These are phyloP conservation scores for Plusia festucae DNA, from an alignment of 2,888 invertebrate species.

Conservation along the genomic window DNA sequence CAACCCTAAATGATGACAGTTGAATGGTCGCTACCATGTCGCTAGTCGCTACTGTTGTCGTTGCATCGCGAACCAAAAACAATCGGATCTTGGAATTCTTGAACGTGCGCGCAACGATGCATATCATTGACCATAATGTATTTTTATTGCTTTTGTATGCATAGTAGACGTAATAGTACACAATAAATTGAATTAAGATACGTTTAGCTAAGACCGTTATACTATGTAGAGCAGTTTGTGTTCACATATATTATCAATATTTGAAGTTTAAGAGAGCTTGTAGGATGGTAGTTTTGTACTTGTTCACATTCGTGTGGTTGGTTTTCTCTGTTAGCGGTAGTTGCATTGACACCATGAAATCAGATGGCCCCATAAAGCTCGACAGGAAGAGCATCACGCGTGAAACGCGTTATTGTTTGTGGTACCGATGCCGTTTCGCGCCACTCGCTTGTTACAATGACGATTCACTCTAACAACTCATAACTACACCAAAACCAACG, in stretches of 20 bases:
- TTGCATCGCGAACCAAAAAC: conserved; percentile 61
- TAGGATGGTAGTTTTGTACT: not conserved
- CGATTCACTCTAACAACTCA: conserved; percentile 51
- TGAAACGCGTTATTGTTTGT: conserved; percentile 78
- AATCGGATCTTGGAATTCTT: conserved; percentile 62
- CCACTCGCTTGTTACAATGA: conserved; percentile 76
- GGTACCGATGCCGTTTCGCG: conserved; percentile 70
- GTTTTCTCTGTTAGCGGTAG: conserved; percentile 30
- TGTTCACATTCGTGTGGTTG: not conserved
- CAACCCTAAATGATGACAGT: conserved; percentile 39
- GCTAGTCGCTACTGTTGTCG: conserved; percentile 35
- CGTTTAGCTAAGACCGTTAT: conserved; percentile 28
- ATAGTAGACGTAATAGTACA: conserved; percentile 45
- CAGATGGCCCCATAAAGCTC: conserved; percentile 75
- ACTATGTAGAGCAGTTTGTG: conserved; percentile 28
- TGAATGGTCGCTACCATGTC: conserved; percentile 35
- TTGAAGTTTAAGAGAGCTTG: not conserved
- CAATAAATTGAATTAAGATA: conserved; percentile 37
- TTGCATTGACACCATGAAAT: conserved; percentile 70
- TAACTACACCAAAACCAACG: conserved; percentile 24
- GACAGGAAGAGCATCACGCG: conserved; percentile 80
- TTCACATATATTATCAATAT: conserved; percentile 3
- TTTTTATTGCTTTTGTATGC: conserved; percentile 54
- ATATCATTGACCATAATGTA: conserved; percentile 60
- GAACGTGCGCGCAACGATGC: conserved; percentile 67